These are phyloP conservation scores for Cassiopea andromeda DNA, from an alignment of 30 jellyfish, hydroid and myxozoan genomes.

Conservation along the genomic window DNA sequence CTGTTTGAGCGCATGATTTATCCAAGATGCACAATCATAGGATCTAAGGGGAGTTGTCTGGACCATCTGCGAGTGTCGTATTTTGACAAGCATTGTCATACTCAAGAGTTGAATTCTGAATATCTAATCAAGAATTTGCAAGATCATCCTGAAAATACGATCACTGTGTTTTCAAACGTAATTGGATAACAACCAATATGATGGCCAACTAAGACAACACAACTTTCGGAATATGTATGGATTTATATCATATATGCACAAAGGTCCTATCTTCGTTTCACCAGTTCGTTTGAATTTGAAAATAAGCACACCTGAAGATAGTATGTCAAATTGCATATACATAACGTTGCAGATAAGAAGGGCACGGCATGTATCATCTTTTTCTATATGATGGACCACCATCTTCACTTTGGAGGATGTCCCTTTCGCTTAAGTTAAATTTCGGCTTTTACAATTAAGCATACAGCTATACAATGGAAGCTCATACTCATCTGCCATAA, in stretches of 20 bases:
- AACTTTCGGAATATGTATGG: not conserved
- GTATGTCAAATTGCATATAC: too few species aligned
- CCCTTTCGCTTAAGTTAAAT: too few species aligned
- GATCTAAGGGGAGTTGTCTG: not conserved
- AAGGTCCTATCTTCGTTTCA: not conserved
- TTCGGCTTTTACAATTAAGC: too few species aligned
- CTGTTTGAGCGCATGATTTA: too few species aligned
- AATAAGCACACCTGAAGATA: too few species aligned
- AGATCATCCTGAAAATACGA: not conserved
- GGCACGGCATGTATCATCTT: not conserved
- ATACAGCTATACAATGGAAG: too few species aligned
- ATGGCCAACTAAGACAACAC: not conserved
- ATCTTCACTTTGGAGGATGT: not conserved
- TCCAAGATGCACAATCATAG: too few species aligned
- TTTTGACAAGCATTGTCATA: not conserved
- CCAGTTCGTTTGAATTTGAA: not conserved
- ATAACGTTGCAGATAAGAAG: not conserved
- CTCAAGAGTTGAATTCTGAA: not conserved
- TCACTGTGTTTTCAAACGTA: not conserved
- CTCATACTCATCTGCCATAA: too few species aligned
- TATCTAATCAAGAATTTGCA: not conserved
- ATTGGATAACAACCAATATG: not conserved
- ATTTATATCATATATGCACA: not conserved
- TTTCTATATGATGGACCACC: not conserved
- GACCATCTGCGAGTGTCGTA: not conserved